Base-by-base conservation (phyloP, 2,888 invertebrate species). In the Chorisops tibialis region DNA sequence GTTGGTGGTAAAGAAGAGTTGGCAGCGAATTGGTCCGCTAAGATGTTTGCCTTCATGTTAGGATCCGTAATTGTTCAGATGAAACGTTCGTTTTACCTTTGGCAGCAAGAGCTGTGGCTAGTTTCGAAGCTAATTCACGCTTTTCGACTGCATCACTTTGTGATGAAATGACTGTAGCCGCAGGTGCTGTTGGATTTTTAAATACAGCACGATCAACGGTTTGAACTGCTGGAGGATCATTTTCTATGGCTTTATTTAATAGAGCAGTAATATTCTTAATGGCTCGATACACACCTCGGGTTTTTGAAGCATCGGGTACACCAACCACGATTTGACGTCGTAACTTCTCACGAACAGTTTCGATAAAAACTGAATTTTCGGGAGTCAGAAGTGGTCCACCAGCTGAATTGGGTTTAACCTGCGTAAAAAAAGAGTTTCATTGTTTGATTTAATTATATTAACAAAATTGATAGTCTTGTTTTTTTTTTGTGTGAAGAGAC, bases 61-160 rank as follows among this genome's bases (percentile, higher is more conserved):
- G n/a, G n/a, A n/a, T n/a, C n/a, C n/a, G n/a, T n/a, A 93, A 75
- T 71, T 92, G 90, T 54, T 85, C 86, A 52, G 89, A 85, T 5
- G 89, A 85, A 9, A 92, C 89, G 74, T 91, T 88, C 0, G 89
- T 88, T 75, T 89, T 88, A 30, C 92, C 92, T 77, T 91, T 90
- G 2, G 88, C 86, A 11, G 90, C 80, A n/a, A 93, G 80, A 11
- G 90, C 88, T 0, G 85, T 82, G 19, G 89, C 90, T 51, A 87
- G 82, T 73, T 91, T 89, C 1, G 87, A 85, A 45, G 89, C 88
- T 38, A 83, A 80, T 14, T 85, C 83, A 1, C 73, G 70, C 75
- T 77, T 71, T 67, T 78, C 76, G 71, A 80, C 12, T 18, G 61
- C 62, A 78, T 80, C 66, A 79, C 77, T 41, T 7, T 30, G 2